Base-by-base conservation (phyloP, 1,140 invertebrate species). In the Microplitis demolitor region DNA sequence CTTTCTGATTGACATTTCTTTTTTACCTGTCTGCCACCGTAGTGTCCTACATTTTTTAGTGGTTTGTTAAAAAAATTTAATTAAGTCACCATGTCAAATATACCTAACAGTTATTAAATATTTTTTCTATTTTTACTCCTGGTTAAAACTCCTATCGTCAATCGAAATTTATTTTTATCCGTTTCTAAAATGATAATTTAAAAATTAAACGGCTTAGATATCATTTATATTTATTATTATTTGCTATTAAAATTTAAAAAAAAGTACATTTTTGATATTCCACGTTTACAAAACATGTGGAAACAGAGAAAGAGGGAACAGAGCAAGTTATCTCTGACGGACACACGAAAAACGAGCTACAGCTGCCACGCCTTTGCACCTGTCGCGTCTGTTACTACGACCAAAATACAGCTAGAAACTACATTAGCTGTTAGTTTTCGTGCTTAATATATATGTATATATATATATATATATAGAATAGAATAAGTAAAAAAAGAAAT, bases 401-500 rank as follows among this genome's bases (percentile, higher is more conserved):
- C 80, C 78, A 77, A 83, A 85, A 85, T 83, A 85, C 81, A 78
- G 73, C 77, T 80, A 78, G 74, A 73, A 72, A 71, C 70, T 75
- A 14, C 66, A 53, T 35, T 76, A 14, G 9, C 24, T 39, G 56
- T 11, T 37, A 35, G 31, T 62, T 68, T 58, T 58, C 56, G 9
- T 16, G 14, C 24, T 31, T 58, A 16, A 16, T 31, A 24, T 31
- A 24, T 58, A 24, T 24, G 8, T 16, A 16, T 58, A 5, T 9
- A 31, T 16, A 58, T 58, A 33, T 45, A 45, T 45, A 45, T 5
- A 45, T 45, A 45, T 45, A 45, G 9, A 45, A 45, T 1, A 45
- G 39, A 45, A 45, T 8, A 11, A 45, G 39, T 0, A 11, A 45
- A 45, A 45, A 24, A 24, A 45, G 39, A 45, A 45, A 45, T 45